Evolutionary conservation across 2,113 vertebrate genomes (phyloP).

Genomic region (Xenopus laevis): DNA sequence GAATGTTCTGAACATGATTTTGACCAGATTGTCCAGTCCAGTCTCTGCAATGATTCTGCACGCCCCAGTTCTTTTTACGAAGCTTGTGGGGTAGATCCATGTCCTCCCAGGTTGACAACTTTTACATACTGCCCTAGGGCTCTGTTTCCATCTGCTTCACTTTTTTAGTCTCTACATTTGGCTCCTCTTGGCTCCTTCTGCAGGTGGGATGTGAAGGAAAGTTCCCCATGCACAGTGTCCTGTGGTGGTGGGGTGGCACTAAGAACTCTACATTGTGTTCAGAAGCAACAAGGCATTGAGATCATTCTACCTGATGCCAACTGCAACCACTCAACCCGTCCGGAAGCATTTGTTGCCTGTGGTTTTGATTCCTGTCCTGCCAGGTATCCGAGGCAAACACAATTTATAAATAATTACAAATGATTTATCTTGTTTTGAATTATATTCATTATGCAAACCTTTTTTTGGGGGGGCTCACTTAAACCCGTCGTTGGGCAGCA

Average conservation of each 20-base stretch:
- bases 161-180: background rate
- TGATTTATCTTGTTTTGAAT: background rate
- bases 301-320: background rate
- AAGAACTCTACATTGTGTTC: conserved; percentile 22
- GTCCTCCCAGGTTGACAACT: conserved; percentile 65
- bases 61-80: conserved; percentile 50
- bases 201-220: conserved; percentile 29
- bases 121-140: too few relatives aligned
- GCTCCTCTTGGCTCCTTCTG: background rate
- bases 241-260: conserved; percentile 37
- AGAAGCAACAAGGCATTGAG: conserved; percentile 1
- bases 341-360: conserved; percentile 19
- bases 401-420: background rate
- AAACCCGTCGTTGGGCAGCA: too few relatives aligned
- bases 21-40: conserved; percentile 55
- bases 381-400: conserved; percentile 11
- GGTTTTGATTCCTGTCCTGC: conserved; percentile 30
- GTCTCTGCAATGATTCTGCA: conserved; percentile 58
- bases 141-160: too few relatives aligned
- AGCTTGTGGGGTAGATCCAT: conserved; percentile 65
- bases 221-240: conserved; percentile 23
- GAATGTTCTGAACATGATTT: conserved; percentile 68
- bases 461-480: too few relatives aligned
- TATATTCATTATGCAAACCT: background rate
- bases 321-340: conserved; percentile 24